Evolutionary conservation across 2,888 invertebrate genomes (phyloP).

Genomic region (Buathra laborator): DNA sequence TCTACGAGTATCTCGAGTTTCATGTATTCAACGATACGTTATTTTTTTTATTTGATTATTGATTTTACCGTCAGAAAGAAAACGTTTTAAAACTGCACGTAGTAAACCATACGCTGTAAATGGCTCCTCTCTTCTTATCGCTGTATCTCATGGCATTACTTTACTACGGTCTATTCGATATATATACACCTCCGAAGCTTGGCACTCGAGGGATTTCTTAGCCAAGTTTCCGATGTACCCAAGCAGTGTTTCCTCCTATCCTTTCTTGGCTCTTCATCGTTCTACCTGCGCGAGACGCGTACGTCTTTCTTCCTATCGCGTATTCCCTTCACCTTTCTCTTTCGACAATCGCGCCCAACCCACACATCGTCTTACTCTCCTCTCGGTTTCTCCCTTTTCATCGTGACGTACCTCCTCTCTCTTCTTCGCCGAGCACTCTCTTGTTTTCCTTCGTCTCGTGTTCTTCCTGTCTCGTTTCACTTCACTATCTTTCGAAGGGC

Average conservation of each 20-base stretch:
- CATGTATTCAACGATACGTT: too few relatives aligned
- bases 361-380: not conserved
- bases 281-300: constrained; percentile 11
- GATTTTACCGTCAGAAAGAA: not conserved
- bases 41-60: not conserved
- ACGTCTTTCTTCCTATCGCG: constrained; percentile 44
- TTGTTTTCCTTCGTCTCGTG: constrained; percentile 29
- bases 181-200: constrained; percentile 10
- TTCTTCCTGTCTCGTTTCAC: constrained; percentile 56
- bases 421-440: constrained; percentile 17
- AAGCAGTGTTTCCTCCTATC: constrained; percentile 38
- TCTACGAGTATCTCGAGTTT: too few relatives aligned
- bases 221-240: constrained; percentile 46
- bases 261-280: constrained; percentile 44
- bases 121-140: constrained; percentile 2
- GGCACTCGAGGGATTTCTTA: constrained; percentile 47
- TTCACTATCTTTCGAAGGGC: constrained; percentile 35
- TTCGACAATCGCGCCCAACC: constrained; percentile 5
- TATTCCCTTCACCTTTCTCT: constrained; percentile 34
- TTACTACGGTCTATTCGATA: not conserved
- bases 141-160: constrained; percentile 1
- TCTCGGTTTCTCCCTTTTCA: constrained; percentile 3
- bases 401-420: constrained; percentile 7
- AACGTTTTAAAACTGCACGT: not conserved
- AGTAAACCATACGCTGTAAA: not conserved